Evolutionary conservation across 1,140 invertebrate species (phyloP), one percentile per base, ranked within the genome.

Genomic region (Arion vulgaris): DNA sequence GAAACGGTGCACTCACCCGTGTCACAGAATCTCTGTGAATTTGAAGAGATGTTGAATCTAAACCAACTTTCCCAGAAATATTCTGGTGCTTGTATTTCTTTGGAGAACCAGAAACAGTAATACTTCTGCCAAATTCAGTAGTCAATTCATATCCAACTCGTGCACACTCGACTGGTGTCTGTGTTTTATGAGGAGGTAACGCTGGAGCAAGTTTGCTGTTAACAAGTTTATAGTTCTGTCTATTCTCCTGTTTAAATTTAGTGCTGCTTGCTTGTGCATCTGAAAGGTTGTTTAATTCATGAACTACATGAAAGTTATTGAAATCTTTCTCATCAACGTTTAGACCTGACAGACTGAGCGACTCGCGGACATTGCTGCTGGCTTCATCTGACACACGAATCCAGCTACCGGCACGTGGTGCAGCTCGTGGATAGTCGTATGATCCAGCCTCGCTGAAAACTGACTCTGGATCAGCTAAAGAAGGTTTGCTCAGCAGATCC

Each of bases 391-490:
- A 45, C n/a, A 32, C 13, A 4, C 0, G 9, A 23, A 66, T 9
- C 73, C 73, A 53, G 26, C 45, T 75, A 26, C 45, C 36, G 23
- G 5, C 26, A 15, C 15, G 32, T 1, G 11, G 26, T 17, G 49
- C 13, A 13, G 45, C 1, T 5, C 41, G 9, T 11, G 11, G 28
- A 9, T 9, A 17, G 39, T 74, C 72, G 38, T 74, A 45, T 4
- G 72, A 74, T 23, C 62, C 62, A 13, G 41, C 23, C 45, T 78
- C 76, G 57, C 76, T 78, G 76, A 78, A 78, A 17, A 78, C 76
- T 4, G 76, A 78, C 57, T 78, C 76, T 1, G 76, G 76, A 39
- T 78, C 76, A 17, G 76, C 76, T 15, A 78, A 53, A 0, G 76
- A 36, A 4, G 76, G 76, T 39, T 78, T 78, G 76, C 51, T 78